Base-by-base conservation (phyloP, 1,140 invertebrate species). In the Lethrus apterus region DNA sequence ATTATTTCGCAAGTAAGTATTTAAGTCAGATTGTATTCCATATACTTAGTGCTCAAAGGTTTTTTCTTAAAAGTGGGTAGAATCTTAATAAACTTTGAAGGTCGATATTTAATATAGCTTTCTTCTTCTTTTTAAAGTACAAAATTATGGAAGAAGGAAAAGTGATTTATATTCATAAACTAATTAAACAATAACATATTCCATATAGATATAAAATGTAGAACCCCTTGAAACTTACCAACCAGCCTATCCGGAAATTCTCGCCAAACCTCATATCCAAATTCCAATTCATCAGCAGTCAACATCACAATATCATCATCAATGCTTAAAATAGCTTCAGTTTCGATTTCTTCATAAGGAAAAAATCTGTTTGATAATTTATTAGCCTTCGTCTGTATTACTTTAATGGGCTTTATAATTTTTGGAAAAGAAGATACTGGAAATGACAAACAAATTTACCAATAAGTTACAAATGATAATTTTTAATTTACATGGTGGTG, bases 271-370 rank as follows among this genome's bases (percentile, higher is more conserved):
- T 92, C 77, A 56, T 77, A 68, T 31, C 86, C 90, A 72, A 94
- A 94, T 66, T 94, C 89, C 14, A 95, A 69, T 71, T 95, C 91
- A 71, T 94, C 90, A 3, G 88, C 76, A 14, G 89, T 94, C 46
- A 98, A 66, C 91, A 95, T 95, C 7, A 90, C 80, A 54, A 94
- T 94, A 63, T 95, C 91, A 69, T 94, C 91, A 65, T 95, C 91
- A 51, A 95, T 86, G 1, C 89, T 87, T 53, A 95, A 67, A 47
- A 94, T 82, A 26, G 88, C 89, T 70, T 94, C 91, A 1, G 91
- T 93, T 74, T 93, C 86, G 50, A 94, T 94, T 66, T 94, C 90
- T 54, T 84, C 80, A 66, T 92, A 94, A 0, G 91, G 91, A 69
- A 81, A 92, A 70, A 95, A 95, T 48, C 93, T 75, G 67, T 97